Conservation (phyloP, 1,140 invertebrate genomes). For the Magallana angulata region DNA sequence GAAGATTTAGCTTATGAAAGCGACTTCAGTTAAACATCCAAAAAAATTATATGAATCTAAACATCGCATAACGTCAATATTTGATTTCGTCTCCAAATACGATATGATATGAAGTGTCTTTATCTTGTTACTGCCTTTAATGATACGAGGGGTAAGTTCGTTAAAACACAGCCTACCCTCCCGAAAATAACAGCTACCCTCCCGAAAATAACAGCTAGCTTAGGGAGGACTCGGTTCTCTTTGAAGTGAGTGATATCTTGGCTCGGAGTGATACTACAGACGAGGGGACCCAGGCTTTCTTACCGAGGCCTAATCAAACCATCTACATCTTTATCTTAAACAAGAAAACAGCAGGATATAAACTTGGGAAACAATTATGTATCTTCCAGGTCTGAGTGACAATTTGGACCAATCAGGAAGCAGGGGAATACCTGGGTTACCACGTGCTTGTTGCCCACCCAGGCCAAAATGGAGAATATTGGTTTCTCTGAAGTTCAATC, state of each 20-base stretch:
- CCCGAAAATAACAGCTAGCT: not conserved
- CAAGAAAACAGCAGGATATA: not conserved
- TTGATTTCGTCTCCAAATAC: not conserved
- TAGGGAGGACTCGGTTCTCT: not conserved
- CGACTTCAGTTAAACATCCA: too few species aligned
- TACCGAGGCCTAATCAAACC: not conserved
- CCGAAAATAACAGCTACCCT: not conserved
- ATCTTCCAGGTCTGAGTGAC: slow-evolving; percentile 1
- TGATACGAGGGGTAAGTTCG: not conserved
- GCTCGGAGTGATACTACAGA: not conserved
- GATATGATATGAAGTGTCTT: not conserved
- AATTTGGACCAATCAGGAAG: slow-evolving; percentile 17
- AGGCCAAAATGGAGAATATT: slow-evolving; percentile 15
- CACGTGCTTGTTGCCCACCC: not conserved
- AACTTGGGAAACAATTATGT: not conserved
- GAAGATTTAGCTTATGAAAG: too few species aligned
- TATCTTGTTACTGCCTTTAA: not conserved
- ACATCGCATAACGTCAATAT: not conserved
- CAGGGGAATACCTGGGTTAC: not conserved
- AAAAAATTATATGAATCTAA: not conserved
- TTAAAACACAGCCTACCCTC: not conserved
- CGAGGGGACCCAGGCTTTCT: not conserved
- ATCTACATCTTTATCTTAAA: slow-evolving; percentile 35
- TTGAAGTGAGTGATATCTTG: not conserved
- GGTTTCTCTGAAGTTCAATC: not conserved